A percentile compares a stretch with the other conserved stretches of the same genome.
Evolutionary conservation across 1,140 invertebrate species (phyloP).

Genomic region (Papilio polyxenes): DNA sequence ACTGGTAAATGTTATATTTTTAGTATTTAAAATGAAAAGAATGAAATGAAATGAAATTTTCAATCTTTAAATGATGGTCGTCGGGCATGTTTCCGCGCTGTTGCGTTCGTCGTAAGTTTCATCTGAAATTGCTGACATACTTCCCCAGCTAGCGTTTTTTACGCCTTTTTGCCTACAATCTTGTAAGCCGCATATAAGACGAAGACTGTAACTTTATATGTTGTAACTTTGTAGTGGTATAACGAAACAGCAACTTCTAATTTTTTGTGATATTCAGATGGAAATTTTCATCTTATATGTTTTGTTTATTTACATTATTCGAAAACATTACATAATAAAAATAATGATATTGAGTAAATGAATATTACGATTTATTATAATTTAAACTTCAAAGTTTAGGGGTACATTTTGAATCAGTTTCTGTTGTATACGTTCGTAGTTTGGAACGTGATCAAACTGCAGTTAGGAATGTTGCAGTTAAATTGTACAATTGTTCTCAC

Average conservation of each 20-base stretch:
- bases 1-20: neutral
- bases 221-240: neutral
- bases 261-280: neutral
- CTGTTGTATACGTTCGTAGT: neutral
- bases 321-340: neutral
- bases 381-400: neutral
- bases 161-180: slow-evolving; percentile 6
- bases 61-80: neutral
- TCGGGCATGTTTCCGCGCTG: slow-evolving; percentile 1
- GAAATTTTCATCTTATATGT: neutral
- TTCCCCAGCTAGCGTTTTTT: neutral
- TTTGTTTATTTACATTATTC: neutral
- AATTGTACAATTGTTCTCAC: neutral
- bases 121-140: slow-evolving; percentile 11
- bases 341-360: neutral
- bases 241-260: neutral
- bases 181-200: neutral
- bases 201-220: neutral
- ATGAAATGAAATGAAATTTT: too few species aligned
- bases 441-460: slow-evolving; percentile 1
- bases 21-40: neutral
- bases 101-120: neutral
- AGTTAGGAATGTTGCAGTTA: neutral
- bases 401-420: neutral
- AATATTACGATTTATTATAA: neutral